These are phyloP conservation scores for Prietella phreatophila DNA, from an alignment of 2,113 vertebrate species.

Conservation along the genomic window DNA sequence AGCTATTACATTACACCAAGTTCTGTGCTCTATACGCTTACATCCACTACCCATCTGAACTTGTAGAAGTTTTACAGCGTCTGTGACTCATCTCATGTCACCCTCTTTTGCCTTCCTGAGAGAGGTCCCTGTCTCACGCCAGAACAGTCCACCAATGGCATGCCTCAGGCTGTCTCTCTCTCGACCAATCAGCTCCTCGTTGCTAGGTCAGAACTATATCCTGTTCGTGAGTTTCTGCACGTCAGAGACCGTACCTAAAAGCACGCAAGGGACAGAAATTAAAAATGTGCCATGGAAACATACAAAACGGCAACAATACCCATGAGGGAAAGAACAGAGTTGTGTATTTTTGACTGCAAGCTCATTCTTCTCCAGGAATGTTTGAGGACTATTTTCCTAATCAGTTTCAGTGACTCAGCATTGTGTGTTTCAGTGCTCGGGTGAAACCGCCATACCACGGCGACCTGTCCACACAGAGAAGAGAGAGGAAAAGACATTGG, in stretches of 20 bases:
- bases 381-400: slow-evolving; percentile 27
- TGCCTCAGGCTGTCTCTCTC: slow-evolving; percentile 38
- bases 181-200: slow-evolving; percentile 56
- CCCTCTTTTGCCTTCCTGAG: slow-evolving; percentile 43
- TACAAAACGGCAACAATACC: slow-evolving; percentile 14
- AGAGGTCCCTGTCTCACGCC: slow-evolving; percentile 51
- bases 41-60: not conserved
- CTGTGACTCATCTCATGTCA: slow-evolving; percentile 41
- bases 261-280: slow-evolving; percentile 25
- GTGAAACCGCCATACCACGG: not conserved
- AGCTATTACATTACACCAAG: not conserved
- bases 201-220: slow-evolving; percentile 59
- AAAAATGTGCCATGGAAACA: slow-evolving; percentile 28
- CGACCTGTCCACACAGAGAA: not conserved
- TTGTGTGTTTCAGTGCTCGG: slow-evolving; percentile 13
- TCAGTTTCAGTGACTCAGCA: slow-evolving; percentile 23
- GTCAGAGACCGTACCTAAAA: slow-evolving; percentile 47
- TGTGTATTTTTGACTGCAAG: slow-evolving; percentile 22
- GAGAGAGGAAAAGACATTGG: not conserved
- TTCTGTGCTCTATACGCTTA: not conserved
- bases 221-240: slow-evolving; percentile 49
- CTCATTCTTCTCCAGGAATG: slow-evolving; percentile 19
- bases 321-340: not conserved
- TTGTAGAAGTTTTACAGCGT: slow-evolving; percentile 47
- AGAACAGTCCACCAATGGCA: slow-evolving; percentile 50